Conservation (phyloP, 2,888 invertebrate genomes). For the Hirtodrosophila cameraria region DNA sequence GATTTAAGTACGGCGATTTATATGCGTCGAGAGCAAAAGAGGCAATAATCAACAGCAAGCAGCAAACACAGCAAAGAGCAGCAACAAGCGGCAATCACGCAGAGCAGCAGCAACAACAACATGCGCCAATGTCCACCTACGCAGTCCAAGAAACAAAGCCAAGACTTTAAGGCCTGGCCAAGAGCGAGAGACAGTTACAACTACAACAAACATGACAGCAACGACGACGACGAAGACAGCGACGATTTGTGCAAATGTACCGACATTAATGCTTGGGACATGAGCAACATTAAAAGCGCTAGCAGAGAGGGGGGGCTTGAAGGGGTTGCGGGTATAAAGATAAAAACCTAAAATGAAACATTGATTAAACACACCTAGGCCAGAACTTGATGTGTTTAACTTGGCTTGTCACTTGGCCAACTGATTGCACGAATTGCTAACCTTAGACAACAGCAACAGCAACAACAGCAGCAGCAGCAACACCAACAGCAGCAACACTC, state of each 20-base stretch:
- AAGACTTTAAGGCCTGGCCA: constrained; percentile 39
- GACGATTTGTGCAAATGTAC: constrained; percentile 61
- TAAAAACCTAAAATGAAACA: constrained; percentile 36
- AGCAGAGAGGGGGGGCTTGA: not conserved
- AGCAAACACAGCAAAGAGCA: constrained; percentile 39
- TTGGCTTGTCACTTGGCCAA: constrained; percentile 39
- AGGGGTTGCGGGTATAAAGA: not conserved
- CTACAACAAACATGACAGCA: constrained; percentile 12
- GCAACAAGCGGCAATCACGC: constrained; percentile 63
- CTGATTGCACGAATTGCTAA: constrained; percentile 51
- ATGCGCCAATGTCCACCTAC: constrained; percentile 64
- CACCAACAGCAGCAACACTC: constrained; percentile 29
- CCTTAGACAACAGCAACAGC: constrained; percentile 49
- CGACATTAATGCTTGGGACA: constrained; percentile 48
- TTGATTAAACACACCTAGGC: constrained; percentile 53
- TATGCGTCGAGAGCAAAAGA: constrained; percentile 57
- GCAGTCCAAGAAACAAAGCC: constrained; percentile 54
- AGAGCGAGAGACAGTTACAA: constrained; percentile 4
- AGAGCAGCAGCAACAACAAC: constrained; percentile 20
- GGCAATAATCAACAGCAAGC: constrained; percentile 65
- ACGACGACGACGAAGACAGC: constrained; percentile 20
- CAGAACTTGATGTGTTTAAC: constrained; percentile 31
- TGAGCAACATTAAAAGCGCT: constrained; percentile 37
- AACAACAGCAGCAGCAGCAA: constrained; percentile 12
- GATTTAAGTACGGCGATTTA: constrained; percentile 71